Conservation (phyloP, 1,140 invertebrate species). For the Vanessa tameamea region DNA sequence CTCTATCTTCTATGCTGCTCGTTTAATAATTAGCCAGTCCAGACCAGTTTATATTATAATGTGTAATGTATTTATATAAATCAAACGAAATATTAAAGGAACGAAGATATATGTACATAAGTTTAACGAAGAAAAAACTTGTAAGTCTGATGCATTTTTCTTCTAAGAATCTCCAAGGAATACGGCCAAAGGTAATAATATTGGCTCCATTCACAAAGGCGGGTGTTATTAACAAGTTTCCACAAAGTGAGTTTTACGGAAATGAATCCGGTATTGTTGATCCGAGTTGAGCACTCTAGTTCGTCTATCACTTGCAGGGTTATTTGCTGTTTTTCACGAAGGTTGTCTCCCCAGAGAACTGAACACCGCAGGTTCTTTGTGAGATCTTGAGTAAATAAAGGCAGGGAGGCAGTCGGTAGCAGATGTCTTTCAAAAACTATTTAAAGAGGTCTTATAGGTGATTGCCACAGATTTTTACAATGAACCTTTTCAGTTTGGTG, state of each 20-base stretch:
- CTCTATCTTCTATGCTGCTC: too few relatives aligned
- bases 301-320: constrained; percentile 65
- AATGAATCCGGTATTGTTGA: constrained; percentile 64
- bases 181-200: not conserved
- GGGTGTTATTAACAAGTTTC: constrained; percentile 22
- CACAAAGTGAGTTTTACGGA: constrained; percentile 58
- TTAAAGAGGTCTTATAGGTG: constrained; percentile 49
- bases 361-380: constrained; percentile 25
- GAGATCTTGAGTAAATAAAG: constrained; percentile 38
- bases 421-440: constrained; percentile 65
- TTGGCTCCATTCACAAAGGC: constrained; percentile 43
- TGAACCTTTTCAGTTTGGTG: not conserved
- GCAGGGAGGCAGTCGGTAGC: constrained; percentile 4
- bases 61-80: too few relatives aligned
- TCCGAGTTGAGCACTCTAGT: constrained; percentile 46
- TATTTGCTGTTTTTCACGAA: constrained; percentile 66
- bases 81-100: not conserved
- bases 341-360: not conserved
- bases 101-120: not conserved
- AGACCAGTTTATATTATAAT: too few relatives aligned
- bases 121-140: not conserved
- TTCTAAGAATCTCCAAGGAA: constrained; percentile 4
- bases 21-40: too few relatives aligned
- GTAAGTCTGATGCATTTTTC: constrained; percentile 8
- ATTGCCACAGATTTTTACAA: constrained; percentile 7